Conservation (phyloP, 2,888 invertebrate genomes). For the Corythucha ciliata region DNA sequence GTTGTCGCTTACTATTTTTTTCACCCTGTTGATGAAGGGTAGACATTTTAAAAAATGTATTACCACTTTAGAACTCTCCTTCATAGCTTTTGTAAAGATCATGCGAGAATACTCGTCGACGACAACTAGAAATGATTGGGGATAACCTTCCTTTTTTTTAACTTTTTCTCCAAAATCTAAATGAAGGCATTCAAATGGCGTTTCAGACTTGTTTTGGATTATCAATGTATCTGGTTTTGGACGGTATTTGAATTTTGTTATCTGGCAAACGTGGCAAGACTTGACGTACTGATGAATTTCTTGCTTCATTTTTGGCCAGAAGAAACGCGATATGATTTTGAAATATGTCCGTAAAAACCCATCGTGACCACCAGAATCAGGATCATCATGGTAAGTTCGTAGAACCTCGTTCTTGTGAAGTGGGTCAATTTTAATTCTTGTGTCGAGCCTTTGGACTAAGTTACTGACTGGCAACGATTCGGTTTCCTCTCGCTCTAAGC, state of each 20-base stretch:
- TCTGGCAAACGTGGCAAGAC: constrained; percentile 4
- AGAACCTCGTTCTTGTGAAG: not conserved
- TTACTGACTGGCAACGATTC: no score
- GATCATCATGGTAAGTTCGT: constrained; percentile 9
- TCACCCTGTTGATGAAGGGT: no score
- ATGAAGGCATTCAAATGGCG: constrained; percentile 2
- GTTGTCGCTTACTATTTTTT: no score
- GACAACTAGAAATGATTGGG: constrained; percentile 4
- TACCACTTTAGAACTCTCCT: not conserved
- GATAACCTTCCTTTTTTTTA: not conserved
- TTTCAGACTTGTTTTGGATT: not conserved
- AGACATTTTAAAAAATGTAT: not conserved
- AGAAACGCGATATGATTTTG: constrained; percentile 3
- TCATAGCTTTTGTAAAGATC: constrained; percentile 2
- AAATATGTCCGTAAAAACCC: not conserved
- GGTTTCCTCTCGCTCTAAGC: no score
- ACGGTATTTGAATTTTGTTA: constrained; percentile 1
- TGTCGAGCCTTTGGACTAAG: not conserved
- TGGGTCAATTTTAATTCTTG: not conserved
- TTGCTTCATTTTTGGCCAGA: constrained; percentile 8
- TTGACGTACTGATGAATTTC: not conserved
- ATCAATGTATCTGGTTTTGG: constrained; percentile 5
- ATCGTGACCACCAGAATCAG: no score
- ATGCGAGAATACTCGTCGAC: not conserved
- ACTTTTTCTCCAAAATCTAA: constrained; percentile 4